A percentile compares a stretch with the other conserved stretches of the same genome.
These are phyloP conservation scores for Operophtera brumata DNA, from an alignment of 2,888 invertebrate genomes.

Conservation along the genomic window DNA sequence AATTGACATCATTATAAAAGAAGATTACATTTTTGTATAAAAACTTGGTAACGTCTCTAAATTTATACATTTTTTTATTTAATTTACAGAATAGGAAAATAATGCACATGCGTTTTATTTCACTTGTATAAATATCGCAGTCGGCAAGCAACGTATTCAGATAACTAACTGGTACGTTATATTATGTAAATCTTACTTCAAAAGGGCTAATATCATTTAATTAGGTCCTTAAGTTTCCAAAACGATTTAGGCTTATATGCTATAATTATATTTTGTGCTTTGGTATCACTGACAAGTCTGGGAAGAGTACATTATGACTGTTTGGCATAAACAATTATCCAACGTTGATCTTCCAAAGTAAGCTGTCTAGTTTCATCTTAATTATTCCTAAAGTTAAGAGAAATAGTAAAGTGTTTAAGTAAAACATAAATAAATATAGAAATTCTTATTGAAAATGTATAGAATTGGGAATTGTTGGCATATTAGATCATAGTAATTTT, in stretches of 20 bases:
- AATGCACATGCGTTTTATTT: slow-evolving; percentile 54
- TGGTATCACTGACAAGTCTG: slow-evolving; percentile 30
- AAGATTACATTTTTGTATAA: slow-evolving; percentile 65
- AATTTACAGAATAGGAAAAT: slow-evolving; percentile 56
- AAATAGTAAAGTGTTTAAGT: slow-evolving; percentile 24
- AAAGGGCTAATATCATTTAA: slow-evolving; percentile 38
- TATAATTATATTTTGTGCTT: slow-evolving; percentile 33
- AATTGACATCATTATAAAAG: slow-evolving; percentile 71
- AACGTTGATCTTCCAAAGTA: slow-evolving; percentile 15
- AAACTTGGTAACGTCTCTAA: slow-evolving; percentile 56
- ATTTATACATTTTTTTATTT: slow-evolving; percentile 43
- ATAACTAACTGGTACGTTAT: slow-evolving; percentile 31
- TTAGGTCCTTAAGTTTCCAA: slow-evolving; percentile 37
- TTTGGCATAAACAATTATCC: slow-evolving; percentile 26
- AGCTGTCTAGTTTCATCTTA: slow-evolving; percentile 26
- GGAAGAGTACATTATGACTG: slow-evolving; percentile 20
- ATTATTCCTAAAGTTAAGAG: slow-evolving; percentile 25
- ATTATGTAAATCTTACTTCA: slow-evolving; percentile 32
- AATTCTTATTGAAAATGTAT: slow-evolving; percentile 31
- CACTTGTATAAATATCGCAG: slow-evolving; percentile 43
- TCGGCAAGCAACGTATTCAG: slow-evolving; percentile 37
- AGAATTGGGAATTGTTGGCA: slow-evolving; percentile 32
- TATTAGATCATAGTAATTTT: slow-evolving; percentile 26
- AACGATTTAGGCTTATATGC: slow-evolving; percentile 30
- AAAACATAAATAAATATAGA: slow-evolving; percentile 29